Percentiles rank a stretch among this genome's conserved stretches.
These are phyloP conservation scores for cat (Felis catus) DNA, from an alignment of 2,113 vertebrate species.

Conservation along the genomic window DNA sequence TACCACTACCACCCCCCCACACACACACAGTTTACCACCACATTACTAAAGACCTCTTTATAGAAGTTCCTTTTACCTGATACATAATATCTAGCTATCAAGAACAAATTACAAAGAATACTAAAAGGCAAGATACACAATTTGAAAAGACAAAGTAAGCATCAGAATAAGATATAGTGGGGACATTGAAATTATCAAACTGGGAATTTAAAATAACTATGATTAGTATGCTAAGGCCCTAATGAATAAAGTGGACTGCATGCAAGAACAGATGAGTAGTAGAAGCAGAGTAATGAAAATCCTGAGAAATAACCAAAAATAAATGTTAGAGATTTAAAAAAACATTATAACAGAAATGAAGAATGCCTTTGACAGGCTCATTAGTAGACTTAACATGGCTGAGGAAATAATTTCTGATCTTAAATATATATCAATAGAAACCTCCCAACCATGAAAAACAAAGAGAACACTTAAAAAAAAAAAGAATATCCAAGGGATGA, in stretches of 20 bases:
- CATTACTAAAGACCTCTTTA: not conserved
- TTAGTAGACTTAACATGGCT: not conserved
- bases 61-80: not conserved
- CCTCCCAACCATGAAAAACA: not conserved
- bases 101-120: not conserved
- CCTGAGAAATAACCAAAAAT: not conserved
- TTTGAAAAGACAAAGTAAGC: not conserved
- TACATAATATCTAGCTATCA: not conserved
- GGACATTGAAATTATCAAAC: not conserved
- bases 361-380: not conserved
- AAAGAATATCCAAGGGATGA: not conserved
- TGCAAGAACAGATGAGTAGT: not conserved
- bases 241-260: not conserved
- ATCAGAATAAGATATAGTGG: not conserved
- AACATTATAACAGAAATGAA: not conserved
- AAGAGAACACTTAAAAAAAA: not conserved
- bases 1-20: not conserved
- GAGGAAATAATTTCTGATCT: not conserved
- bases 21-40: not conserved
- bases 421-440: not conserved
- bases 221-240: not conserved
- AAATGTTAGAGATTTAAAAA: not conserved
- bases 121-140: not conserved
- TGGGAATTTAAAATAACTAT: not conserved
- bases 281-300: not conserved